A percentile compares a stretch with the other conserved stretches of the same genome.
Conservation (phyloP, 2,797 vertebrate species). For the Sebastiscus tertius region DNA sequence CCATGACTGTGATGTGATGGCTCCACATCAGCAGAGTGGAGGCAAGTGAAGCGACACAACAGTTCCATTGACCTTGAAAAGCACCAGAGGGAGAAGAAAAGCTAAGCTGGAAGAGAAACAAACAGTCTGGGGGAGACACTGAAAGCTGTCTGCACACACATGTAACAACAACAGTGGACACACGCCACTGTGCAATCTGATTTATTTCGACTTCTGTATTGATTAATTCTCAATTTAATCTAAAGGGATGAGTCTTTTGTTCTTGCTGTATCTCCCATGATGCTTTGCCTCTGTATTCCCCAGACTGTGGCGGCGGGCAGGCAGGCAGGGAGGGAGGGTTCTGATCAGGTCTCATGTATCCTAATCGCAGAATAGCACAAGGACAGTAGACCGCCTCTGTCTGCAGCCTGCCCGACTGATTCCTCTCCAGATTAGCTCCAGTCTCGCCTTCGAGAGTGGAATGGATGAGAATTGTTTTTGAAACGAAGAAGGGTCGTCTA, state of each 20-base stretch:
- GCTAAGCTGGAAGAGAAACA: constrained; percentile 24
- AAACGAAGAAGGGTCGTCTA: constrained; percentile 49
- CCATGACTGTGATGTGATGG: constrained; percentile 17
- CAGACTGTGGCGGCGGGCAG: constrained; percentile 14
- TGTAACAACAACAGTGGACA: not conserved
- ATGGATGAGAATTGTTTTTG: constrained; percentile 53
- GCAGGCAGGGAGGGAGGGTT: constrained; percentile 9
- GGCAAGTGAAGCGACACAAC: constrained; percentile 20
- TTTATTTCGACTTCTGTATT: not conserved
- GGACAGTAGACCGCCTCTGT: constrained; percentile 51
- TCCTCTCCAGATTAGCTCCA: constrained; percentile 56
- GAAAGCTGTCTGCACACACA: not conserved
- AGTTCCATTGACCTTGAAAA: constrained; percentile 67
- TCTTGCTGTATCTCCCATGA: constrained; percentile 34
- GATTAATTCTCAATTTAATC: not conserved
- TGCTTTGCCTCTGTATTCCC: constrained; percentile 25
- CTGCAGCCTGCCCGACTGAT: constrained; percentile 49
- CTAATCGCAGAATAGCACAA: constrained; percentile 54
- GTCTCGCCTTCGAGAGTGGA: constrained; percentile 46
- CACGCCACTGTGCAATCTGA: not conserved
- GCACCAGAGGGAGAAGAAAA: constrained; percentile 38
- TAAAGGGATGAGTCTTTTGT: constrained; percentile 27
- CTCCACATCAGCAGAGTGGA: constrained; percentile 32
- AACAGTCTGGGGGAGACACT: not conserved
- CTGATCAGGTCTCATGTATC: constrained; percentile 56